Evolutionary conservation across 2,888 invertebrate species (phyloP), one percentile per base, ranked within the genome.

Genomic region (Lepidocyrtoides sp.): DNA sequence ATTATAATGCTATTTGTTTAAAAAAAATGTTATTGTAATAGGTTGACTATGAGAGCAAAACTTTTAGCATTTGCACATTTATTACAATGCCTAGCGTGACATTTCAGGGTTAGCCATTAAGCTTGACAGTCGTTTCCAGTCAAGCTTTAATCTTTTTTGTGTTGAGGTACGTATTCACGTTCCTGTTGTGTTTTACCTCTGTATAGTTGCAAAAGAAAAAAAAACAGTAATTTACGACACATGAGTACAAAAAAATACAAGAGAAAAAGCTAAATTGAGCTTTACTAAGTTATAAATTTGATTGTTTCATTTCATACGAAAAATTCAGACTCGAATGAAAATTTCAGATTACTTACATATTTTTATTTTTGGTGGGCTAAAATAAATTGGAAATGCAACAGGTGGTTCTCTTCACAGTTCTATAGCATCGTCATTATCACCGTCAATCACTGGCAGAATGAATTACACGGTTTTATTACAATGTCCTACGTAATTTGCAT

Each of bases 81-180:
- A 36, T 77, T 54, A 57, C 54, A 54, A 79, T 79, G 54, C 57
- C 79, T 79, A 51, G 32, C 69, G 66, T 84, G 84, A 84, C 84
- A 84, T 66, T 84, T 84, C 84, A 84, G 84, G 84, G 84, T 69
- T 66, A 69, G 41, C 20, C 69, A 69, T 69, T 84, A 66, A 57
- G 26, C 79, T 79, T 79, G 79, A 79, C 79, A 79, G 79, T 79
- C 57, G 79, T 79, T 79, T 79, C 79, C 79, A 79, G 79, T 57
- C 8, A 36, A 79, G 79, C 75, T 75, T 23, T 48, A 79, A 79
- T 32, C 79, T 57, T 79, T 66, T 79, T 79, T 57, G 10, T 32
- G 36, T 79, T 57, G 79, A 79, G 79, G 54, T 79, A 36, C 14
- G 32, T 20, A 12, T 26, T 5, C 0, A 2, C 44, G 20, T 36